Evolutionary conservation across 64 coral and sea anemone species (phyloP).

Genomic region (Anthopleura sola): DNA sequence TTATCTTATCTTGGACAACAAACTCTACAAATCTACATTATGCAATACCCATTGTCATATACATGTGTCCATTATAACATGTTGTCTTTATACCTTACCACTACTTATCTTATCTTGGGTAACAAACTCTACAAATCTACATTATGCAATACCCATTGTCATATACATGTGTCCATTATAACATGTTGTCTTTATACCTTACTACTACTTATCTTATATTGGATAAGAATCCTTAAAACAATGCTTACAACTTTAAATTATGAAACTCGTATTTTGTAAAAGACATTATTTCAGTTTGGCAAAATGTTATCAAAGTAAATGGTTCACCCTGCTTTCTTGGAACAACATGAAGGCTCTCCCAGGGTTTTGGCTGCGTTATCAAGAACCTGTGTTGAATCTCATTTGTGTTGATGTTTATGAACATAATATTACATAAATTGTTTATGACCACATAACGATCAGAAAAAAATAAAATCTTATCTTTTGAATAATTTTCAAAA

Average conservation of each 20-base stretch:
- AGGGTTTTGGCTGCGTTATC: no score
- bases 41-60: background rate
- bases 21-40: background rate
- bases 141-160: background rate
- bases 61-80: background rate
- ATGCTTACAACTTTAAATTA: no score
- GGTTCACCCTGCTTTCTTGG: background rate
- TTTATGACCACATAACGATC: background rate
- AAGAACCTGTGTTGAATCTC: no score
- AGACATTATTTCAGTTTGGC: background rate
- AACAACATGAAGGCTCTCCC: no score
- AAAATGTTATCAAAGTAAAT: background rate
- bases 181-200: background rate
- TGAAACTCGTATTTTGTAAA: background rate
- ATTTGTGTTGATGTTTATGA: no score
- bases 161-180: background rate
- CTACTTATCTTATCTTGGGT: background rate
- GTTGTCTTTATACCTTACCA: background rate
- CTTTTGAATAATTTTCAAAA: background rate
- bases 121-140: background rate
- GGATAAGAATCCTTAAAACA: background rate
- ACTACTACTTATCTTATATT: background rate
- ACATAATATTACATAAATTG: background rate
- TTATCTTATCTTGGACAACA: background rate
- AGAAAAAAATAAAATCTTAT: background rate